Conservation (phyloP, 2,113 vertebrate genomes). For the Chrysochloris asiatica region DNA sequence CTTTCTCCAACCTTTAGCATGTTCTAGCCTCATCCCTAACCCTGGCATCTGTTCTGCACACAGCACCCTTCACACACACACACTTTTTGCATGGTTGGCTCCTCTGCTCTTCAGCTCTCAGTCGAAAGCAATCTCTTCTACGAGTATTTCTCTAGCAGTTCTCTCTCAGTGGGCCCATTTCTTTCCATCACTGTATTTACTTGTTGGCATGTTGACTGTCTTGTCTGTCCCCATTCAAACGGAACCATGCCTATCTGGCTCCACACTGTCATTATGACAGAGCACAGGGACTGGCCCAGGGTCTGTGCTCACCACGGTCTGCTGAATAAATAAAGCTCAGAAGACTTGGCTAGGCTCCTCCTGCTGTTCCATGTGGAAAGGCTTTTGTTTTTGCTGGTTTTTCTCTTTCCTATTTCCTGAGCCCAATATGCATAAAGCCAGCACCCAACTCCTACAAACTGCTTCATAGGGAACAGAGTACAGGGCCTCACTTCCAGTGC, state of each 20-base stretch:
- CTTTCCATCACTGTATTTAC: not conserved
- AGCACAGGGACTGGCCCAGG: not conserved
- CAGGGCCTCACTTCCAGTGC: not conserved
- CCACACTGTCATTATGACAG: not conserved
- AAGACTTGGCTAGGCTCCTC: not conserved
- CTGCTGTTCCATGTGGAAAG: not conserved
- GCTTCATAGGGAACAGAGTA: not conserved
- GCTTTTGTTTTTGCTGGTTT: too few species aligned
- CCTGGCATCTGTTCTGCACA: not conserved
- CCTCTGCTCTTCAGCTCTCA: not conserved
- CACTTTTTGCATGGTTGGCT: accelerated
- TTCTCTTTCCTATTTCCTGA: not conserved
- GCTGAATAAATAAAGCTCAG: not conserved
- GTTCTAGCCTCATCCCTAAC: not conserved
- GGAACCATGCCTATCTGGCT: not conserved
- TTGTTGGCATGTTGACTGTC: not conserved
- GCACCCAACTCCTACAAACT: not conserved
- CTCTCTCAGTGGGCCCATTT: too few species aligned
- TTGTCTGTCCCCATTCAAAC: not conserved
- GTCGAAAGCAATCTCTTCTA: not conserved
- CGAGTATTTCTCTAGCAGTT: not conserved
- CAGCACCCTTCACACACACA: accelerated
- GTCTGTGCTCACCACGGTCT: not conserved
- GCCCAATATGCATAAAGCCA: not conserved
- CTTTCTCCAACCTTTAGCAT: too few species aligned